phyloP scores from a whole-genome alignment of 2,888 invertebrate species.

The Lasioglossum zephyrum region DNA sequence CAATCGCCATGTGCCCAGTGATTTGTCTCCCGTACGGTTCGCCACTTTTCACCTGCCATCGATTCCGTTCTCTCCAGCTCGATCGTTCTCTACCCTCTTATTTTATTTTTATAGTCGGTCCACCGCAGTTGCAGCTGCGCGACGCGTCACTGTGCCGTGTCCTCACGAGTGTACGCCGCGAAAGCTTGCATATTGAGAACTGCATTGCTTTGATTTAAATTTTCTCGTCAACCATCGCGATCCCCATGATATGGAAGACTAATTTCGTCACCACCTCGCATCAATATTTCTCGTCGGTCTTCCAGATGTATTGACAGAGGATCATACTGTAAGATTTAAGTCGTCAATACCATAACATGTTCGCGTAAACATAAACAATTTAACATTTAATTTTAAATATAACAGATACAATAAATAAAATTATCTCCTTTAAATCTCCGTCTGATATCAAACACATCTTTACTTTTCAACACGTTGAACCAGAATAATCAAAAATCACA shows the following conservation, averaged over 20 bases:
- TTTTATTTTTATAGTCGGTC: conserved; percentile 59
- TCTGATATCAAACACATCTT: too few species aligned
- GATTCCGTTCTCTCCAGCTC: conserved; percentile 53
- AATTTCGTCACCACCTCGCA: background rate
- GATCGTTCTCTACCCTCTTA: conserved; percentile 41
- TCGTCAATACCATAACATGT: too few species aligned
- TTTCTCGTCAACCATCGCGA: conserved; percentile 6
- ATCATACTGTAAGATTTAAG: too few species aligned
- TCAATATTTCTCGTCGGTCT: background rate
- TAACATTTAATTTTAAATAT: too few species aligned
- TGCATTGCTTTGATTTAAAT: conserved; percentile 35
- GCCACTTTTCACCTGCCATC: conserved; percentile 66
- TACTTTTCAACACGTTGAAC: too few species aligned
- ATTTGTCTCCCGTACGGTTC: conserved; percentile 62
- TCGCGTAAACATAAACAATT: too few species aligned
- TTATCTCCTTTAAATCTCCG: too few species aligned
- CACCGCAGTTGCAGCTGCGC: conserved; percentile 58
- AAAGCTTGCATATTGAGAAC: conserved; percentile 9
- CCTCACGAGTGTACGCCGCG: conserved; percentile 26
- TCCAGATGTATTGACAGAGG: too few species aligned
- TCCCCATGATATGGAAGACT: background rate
- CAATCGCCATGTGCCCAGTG: conserved; percentile 39
- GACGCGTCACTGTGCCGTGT: conserved; percentile 25
- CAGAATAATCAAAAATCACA: too few species aligned
- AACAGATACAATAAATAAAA: too few species aligned